phyloP scores from a whole-genome alignment of 2,113 vertebrate species.

The Boulengeromyrus knoepffleri region DNA sequence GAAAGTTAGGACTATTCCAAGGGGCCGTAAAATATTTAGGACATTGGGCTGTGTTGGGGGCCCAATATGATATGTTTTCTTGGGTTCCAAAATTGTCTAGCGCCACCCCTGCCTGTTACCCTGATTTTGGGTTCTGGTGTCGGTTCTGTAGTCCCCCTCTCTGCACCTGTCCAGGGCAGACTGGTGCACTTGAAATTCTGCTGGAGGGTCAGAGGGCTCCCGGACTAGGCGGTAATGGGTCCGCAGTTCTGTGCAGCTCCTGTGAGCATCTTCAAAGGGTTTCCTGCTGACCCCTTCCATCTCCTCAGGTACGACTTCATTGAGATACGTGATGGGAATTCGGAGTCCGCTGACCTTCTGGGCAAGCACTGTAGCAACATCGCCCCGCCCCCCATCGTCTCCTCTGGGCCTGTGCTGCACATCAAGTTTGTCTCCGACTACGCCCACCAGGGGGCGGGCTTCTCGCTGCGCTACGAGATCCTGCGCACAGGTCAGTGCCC shows the following conservation, averaged over 20 bases:
- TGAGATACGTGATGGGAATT: constrained; percentile 87
- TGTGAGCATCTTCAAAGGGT: neutral
- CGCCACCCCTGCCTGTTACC: neutral
- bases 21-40: neutral
- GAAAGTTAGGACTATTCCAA: neutral
- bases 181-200: neutral
- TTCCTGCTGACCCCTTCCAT: neutral
- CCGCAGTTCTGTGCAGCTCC: neutral
- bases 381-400: constrained; percentile 87
- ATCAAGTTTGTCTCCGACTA: constrained; percentile 95
- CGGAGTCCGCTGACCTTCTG: constrained; percentile 76
- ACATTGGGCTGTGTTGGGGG: neutral
- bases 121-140: neutral
- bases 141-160: neutral
- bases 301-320: constrained; percentile 87
- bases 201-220: neutral
- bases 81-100: neutral
- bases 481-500: constrained; percentile 83
- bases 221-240: neutral
- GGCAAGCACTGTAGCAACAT: constrained; percentile 97
- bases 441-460: constrained; percentile 90
- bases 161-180: neutral
- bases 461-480: constrained; percentile 97
- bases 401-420: constrained; percentile 79
- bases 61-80: neutral